A percentile compares a stretch with the other conserved stretches of the same genome.
phyloP scores from a whole-genome alignment of 2,888 invertebrate species.

The Apamea sordens region DNA sequence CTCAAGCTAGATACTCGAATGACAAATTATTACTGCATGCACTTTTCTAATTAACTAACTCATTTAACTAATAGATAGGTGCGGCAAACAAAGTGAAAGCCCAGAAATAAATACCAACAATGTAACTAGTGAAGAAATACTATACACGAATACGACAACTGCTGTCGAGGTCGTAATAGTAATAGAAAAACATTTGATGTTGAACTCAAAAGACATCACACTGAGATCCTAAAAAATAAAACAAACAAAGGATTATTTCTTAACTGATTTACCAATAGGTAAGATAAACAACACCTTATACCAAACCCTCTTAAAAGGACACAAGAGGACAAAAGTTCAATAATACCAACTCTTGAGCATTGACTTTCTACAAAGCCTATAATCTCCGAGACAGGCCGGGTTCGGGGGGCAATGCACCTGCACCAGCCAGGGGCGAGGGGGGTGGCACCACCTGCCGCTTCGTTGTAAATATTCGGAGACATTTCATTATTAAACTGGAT shows the following conservation, averaged over 20 bases:
- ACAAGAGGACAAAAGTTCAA: conserved; percentile 53
- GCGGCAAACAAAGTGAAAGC: conserved; percentile 30
- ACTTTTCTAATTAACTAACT: conserved; percentile 57
- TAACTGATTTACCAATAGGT: conserved; percentile 18
- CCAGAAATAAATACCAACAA: conserved; percentile 41
- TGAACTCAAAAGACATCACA: conserved; percentile 5
- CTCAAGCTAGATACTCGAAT: conserved; percentile 35
- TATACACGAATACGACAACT: conserved; percentile 4
- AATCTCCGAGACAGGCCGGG: conserved; percentile 65
- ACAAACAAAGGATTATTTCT: conserved; percentile 40
- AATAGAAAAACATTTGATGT: background rate
- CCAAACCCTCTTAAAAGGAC: conserved; percentile 37
- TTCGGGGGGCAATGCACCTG: conserved; percentile 81
- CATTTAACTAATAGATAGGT: conserved; percentile 46
- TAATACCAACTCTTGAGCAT: conserved; percentile 50
- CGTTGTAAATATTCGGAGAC: conserved; percentile 64
- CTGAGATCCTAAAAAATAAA: conserved; percentile 18
- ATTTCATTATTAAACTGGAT: conserved; percentile 64
- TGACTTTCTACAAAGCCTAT: conserved; percentile 57
- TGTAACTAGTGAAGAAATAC: conserved; percentile 28
- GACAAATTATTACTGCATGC: conserved; percentile 44
- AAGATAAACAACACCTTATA: conserved; percentile 35
- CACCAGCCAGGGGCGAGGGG: conserved; percentile 52
- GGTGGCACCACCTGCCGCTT: conserved; percentile 77
- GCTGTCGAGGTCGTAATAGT: background rate